Base-by-base conservation (phyloP, 2,888 invertebrate species). In the Acanthacorydalis orientalis region DNA sequence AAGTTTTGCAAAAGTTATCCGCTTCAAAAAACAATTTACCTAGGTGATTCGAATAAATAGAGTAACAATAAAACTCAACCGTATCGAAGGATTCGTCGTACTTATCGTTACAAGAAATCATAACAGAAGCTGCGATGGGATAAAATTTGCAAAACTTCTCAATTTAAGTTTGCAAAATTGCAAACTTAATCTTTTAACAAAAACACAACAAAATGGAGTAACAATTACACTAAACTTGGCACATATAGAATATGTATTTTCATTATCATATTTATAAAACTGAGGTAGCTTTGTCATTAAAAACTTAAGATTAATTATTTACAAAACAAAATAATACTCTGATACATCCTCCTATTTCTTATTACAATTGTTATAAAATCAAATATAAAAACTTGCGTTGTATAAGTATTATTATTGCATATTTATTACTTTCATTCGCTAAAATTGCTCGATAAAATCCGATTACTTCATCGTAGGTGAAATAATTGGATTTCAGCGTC, bases 261-360 rank as follows among this genome's bases (percentile, higher is more conserved):
- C 23, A 23, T 23, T 23, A 23, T 23, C 23, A 23, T 23, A 23
- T 23, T 23, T 23, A 23, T 23, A 49, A 46, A 65, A 66, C 64
- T 64, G 66, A 66, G 66, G 66, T 66, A 66, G 66, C 58, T 64
- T 58, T 59, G 63, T 64, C 58, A 57, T 63, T 59, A 54, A 60
- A 59, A 61, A 59, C 58, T 59, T 59, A 50, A 48, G 46, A 49
- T 43, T 49, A 44, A 48, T 46, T 49, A 51, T 48, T 49, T 48
- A 61, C 57, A 55, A 58, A 60, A 60, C 57, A 61, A 60, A 57
- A 54, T 56, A 49, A 52, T 48, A 59, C 54, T 55, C 62, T 62
- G 63, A 52, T 61, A 63, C 60, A 62, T 56, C 59, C 23, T 16
- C 31, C 12, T 42, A 42, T 42, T 23, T 31, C 12, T 31, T 31